These are phyloP conservation scores for Phocides pigmalion DNA, from an alignment of 1,140 invertebrate genomes.

Conservation along the genomic window DNA sequence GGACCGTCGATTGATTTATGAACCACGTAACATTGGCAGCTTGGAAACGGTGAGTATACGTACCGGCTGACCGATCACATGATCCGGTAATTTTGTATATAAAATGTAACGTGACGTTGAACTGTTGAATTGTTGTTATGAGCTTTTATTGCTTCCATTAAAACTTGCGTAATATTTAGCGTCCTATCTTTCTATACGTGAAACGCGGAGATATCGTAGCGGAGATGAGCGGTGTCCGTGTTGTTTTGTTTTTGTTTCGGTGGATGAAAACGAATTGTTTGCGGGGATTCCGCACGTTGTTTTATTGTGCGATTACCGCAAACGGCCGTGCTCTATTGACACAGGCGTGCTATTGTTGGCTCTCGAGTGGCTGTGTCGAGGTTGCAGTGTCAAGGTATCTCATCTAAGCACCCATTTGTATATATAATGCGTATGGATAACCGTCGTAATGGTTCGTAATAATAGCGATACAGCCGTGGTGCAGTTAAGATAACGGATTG, in stretches of 20 bases:
- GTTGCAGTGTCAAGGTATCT: slow-evolving; percentile 70
- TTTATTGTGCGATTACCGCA: slow-evolving; percentile 60
- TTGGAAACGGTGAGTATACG: slow-evolving; percentile 69
- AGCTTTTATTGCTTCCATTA: slow-evolving; percentile 40
- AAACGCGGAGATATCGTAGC: slow-evolving; percentile 24
- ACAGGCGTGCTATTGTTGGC: slow-evolving; percentile 57
- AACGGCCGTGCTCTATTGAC: slow-evolving; percentile 66
- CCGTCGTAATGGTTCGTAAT: slow-evolving; percentile 25
- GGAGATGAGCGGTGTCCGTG: slow-evolving; percentile 19
- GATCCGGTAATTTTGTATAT: slow-evolving; percentile 30
- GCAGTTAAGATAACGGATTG: slow-evolving; percentile 24
- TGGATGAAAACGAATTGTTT: slow-evolving; percentile 46
- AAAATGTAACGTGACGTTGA: slow-evolving; percentile 33
- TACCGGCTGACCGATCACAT: slow-evolving; percentile 28
- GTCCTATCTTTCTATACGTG: slow-evolving; percentile 5
- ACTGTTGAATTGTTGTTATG: slow-evolving; percentile 37
- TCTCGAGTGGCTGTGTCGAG: slow-evolving; percentile 51
- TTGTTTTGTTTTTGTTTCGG: slow-evolving; percentile 55
- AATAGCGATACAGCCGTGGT: slow-evolving; percentile 20
- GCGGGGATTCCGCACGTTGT: slow-evolving; percentile 47
- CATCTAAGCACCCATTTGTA: slow-evolving; percentile 47
- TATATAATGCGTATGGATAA: slow-evolving; percentile 43
- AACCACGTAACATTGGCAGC: slow-evolving; percentile 43
- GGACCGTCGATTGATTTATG: slow-evolving; percentile 64
- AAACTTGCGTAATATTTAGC: slow-evolving; percentile 33